Percentiles rank a stretch among this genome's conserved stretches.
These are phyloP conservation scores for Drosophila yakuba DNA, from an alignment of 1,140 invertebrate species.

Conservation along the genomic window DNA sequence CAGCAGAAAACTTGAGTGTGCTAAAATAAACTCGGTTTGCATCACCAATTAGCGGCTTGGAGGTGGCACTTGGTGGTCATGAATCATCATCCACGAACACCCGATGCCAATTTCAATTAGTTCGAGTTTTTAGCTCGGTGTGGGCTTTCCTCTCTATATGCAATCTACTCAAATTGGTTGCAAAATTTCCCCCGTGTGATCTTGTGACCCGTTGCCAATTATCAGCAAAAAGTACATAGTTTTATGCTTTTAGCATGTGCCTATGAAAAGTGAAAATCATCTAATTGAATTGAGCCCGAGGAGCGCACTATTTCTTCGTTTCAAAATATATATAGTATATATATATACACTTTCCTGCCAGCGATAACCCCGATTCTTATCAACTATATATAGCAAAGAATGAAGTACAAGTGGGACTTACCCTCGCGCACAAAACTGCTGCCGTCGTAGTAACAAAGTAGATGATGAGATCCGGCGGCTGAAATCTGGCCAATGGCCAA, in stretches of 20 bases:
- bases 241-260: conserved; percentile 41
- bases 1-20: not conserved
- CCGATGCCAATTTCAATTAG: conserved; percentile 59
- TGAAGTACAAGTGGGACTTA: conserved; percentile 80
- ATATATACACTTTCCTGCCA: not conserved
- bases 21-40: conserved; percentile 22
- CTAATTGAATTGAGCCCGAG: conserved; percentile 38
- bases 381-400: not conserved
- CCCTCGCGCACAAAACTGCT: conserved; percentile 88
- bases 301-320: not conserved
- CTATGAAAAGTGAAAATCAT: conserved; percentile 67
- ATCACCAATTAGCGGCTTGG: conserved; percentile 50
- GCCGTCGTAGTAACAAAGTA: conserved; percentile 90
- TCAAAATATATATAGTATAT: not conserved
- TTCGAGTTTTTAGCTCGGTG: conserved; percentile 12
- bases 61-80: conserved; percentile 29
- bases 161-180: conserved; percentile 35
- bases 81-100: conserved; percentile 34
- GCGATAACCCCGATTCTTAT: conserved; percentile 47
- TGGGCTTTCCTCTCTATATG: conserved; percentile 14
- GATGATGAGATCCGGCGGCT: conserved; percentile 84
- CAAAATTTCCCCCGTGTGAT: conserved; percentile 21
- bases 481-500: conserved; percentile 65
- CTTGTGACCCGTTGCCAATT: conserved; percentile 51
- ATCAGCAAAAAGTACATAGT: conserved; percentile 3